Conservation (phyloP, 2,797 vertebrate species). For the Bufotes viridis region DNA sequence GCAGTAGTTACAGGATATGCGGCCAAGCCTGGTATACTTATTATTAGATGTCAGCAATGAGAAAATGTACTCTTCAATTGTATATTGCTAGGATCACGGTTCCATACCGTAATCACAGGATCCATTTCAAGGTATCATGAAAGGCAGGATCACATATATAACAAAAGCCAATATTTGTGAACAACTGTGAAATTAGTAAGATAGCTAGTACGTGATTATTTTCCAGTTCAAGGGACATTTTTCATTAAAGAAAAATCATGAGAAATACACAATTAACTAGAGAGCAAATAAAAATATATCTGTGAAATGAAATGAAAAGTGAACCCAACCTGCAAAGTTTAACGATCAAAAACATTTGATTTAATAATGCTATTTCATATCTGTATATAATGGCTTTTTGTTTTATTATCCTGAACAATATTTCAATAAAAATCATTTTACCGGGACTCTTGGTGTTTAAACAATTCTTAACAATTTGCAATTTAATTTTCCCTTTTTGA, state of each 20-base stretch:
- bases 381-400: not conserved
- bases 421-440: constrained; percentile 37
- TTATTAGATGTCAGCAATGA: not conserved
- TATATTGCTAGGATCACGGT: constrained; percentile 9
- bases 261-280: constrained; percentile 30
- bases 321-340: not conserved
- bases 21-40: not conserved
- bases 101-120: not conserved
- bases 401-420: constrained; percentile 11
- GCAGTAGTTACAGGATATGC: too few relatives aligned
- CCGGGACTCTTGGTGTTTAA: constrained; percentile 15
- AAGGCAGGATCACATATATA: constrained; percentile 13
- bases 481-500: constrained; percentile 51
- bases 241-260: constrained; percentile 32
- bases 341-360: constrained; percentile 15
- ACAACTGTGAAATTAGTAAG: constrained; percentile 42
- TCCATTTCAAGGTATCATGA: not conserved
- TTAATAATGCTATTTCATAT: constrained; percentile 8
- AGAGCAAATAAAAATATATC: constrained; percentile 20
- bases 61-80: not conserved
- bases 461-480: constrained; percentile 43
- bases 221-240: constrained; percentile 30
- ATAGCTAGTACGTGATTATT: constrained; percentile 21
- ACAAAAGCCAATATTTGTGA: constrained; percentile 46
- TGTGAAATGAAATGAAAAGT: constrained; percentile 24